Evolutionary conservation across 2,797 vertebrate species (phyloP).

Genomic region (Gymnodraco acuticeps): DNA sequence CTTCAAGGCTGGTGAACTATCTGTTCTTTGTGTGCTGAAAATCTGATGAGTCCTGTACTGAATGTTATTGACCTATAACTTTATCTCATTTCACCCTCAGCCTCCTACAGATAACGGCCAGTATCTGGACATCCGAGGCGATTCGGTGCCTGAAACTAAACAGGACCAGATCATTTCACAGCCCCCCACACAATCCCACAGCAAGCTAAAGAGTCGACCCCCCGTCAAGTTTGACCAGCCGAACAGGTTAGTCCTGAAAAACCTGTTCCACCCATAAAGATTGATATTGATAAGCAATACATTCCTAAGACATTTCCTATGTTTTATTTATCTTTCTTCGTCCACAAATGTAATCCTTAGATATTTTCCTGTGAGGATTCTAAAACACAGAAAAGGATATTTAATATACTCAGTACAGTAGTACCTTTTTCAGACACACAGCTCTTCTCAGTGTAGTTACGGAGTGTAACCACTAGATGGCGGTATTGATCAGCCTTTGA

Average conservation of each 20-base stretch:
- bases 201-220: conserved; percentile 83
- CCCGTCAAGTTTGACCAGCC: conserved; percentile 92
- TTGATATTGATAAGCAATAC: no score
- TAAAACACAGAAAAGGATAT: not conserved
- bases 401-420: not conserved
- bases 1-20: no score
- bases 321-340: no score
- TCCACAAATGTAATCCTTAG: not conserved
- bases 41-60: no score
- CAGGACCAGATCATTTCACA: conserved; percentile 76
- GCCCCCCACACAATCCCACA: conserved; percentile 83
- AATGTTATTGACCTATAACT: not conserved
- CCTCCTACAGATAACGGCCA: conserved; percentile 88
- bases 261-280: not conserved
- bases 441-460: conserved; percentile 16
- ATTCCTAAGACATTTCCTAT: no score
- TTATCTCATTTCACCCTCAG: conserved; percentile 30
- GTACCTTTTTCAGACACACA: not conserved
- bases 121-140: conserved; percentile 89
- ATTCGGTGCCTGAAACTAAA: conserved; percentile 71
- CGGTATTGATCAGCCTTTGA: conserved; percentile 21
- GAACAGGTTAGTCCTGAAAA: conserved; percentile 88
- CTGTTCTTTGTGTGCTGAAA: no score
- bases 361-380: not conserved
- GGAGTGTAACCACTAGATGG: conserved; percentile 71